phyloP scores from a whole-genome alignment of 2,888 invertebrate species.

The Fabriciana adippe region DNA sequence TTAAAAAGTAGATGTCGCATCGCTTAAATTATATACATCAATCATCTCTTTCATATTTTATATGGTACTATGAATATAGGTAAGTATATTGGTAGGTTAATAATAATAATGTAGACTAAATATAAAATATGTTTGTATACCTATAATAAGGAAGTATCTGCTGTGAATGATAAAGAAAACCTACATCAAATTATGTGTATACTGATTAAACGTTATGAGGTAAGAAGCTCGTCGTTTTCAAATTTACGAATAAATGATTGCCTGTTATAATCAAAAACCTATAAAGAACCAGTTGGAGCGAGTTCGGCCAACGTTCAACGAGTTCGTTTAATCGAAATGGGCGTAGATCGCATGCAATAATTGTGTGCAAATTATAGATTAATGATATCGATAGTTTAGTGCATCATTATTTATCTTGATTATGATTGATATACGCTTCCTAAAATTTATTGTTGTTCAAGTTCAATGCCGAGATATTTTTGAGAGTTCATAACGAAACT shows the following conservation, averaged over 20 bases:
- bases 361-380: slow-evolving; percentile 61
- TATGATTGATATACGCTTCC: slow-evolving; percentile 41
- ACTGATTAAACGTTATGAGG: background rate
- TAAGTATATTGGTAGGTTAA: no score
- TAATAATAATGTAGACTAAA: no score
- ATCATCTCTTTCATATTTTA: no score
- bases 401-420: slow-evolving; percentile 46
- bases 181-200: background rate
- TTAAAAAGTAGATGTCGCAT: no score
- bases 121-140: background rate
- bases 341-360: slow-evolving; percentile 50
- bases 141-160: background rate
- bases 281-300: slow-evolving; percentile 12
- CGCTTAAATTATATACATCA: no score
- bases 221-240: slow-evolving; percentile 9
- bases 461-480: background rate
- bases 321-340: slow-evolving; percentile 46
- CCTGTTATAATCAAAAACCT: slow-evolving; percentile 5
- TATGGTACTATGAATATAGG: no score
- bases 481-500: no score
- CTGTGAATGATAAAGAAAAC: background rate
- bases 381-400: slow-evolving; percentile 57
- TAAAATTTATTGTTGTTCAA: background rate
- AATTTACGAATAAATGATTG: slow-evolving; percentile 10
- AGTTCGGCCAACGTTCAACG: slow-evolving; percentile 13